Base-by-base conservation (phyloP, 2,797 vertebrate species). In the Limnodromus scolopaceus region DNA sequence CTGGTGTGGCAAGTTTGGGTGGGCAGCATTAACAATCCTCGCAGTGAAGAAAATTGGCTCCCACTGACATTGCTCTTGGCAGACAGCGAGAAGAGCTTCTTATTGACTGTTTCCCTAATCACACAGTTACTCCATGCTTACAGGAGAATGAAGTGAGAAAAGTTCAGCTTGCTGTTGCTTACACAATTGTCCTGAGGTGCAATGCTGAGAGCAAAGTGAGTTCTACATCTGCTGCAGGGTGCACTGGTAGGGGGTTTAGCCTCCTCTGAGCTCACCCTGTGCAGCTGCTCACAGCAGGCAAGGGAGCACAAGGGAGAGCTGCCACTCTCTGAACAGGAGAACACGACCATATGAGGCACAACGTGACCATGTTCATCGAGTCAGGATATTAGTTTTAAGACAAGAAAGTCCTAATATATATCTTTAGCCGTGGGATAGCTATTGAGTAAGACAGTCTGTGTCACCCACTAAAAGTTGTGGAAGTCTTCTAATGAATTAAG, bases 321-420 rank as follows among this genome's bases (percentile, higher is more conserved):
- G 36, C 24, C 39, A 5, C 18, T 75, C 22, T 75, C n/a, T 72
- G 36, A 18, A 17, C 8, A 72, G 34, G 25, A 71, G 9, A 27
- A 57, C 7, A 1, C 7, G 30, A 19, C 18, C 10, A 16, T 18
- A 19, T 5, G 9, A 71, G 45, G 45, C 15, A 19, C 25, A 15
- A 5, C 1, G 0, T 30, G 48, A n/a, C 16, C 8, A 17, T 15
- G 5, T 36, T 74, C 14, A 63, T 16, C 0, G 0, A 68, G 38
- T 43, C 54, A 72, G 27, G 17, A 27, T 34, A 58, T n/a, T 43
- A 54, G 13, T 57, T 61, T 64, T n/a, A 53, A 77, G 13, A 41
- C 30, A 79, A 83, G 12, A 55, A 77, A 41, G 11, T 69, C 27
- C 49, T 13, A 5, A 18, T n/a, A 39, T 1, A 1, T 43, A 8